Base-by-base conservation (phyloP, 2,888 invertebrate genomes). In the Sinopyrophorus schimmeli region DNA sequence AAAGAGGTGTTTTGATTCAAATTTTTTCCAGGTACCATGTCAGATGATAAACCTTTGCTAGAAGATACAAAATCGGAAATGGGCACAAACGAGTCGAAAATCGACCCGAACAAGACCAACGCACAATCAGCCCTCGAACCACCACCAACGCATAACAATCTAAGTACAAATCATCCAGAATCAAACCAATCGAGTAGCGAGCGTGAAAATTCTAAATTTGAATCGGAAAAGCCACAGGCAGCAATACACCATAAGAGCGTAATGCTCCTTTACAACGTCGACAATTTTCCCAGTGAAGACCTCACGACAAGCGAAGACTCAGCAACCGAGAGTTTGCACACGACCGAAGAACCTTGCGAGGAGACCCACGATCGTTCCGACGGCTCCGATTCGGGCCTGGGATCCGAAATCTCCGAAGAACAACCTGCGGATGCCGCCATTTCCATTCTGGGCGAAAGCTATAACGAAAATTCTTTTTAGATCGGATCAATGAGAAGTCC, bases 371-470 rank as follows among this genome's bases (percentile, higher is more conserved):
- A 82, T 53, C 79, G 87, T 42, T 89, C 88, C 26, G 89, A 90
- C 66, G 88, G 89, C 5, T 90, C 90, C 39, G 91, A 91, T 72
- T 91, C 89, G 0, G 91, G 91, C 0, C 71, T 91, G 17, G 90
- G 90, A 3, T 84, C 85, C 20, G 91, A 91, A 73, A 78, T 84
- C 41, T 76, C 78, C 42, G 85, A 86, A 53, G 85, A 84, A 61
- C 55, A 65, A 17, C 69, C 68, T 44, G 60, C 49, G 3, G 61
- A 61, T 17, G 46, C 64, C 2, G 52, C 53, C 16, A 43, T 57
- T 15, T 53, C 58, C 5, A 58, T 58, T 37, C 58, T 67, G 10
- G 64, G 57, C 15, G 72, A 70, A 57, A 78, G 77, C 55, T 78
- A 79, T 55, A 76, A 75, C 28, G 79, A 79, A 60, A 76, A 76